Evolutionary conservation across 2,113 vertebrate species (phyloP).

Genomic region (Ia io): DNA sequence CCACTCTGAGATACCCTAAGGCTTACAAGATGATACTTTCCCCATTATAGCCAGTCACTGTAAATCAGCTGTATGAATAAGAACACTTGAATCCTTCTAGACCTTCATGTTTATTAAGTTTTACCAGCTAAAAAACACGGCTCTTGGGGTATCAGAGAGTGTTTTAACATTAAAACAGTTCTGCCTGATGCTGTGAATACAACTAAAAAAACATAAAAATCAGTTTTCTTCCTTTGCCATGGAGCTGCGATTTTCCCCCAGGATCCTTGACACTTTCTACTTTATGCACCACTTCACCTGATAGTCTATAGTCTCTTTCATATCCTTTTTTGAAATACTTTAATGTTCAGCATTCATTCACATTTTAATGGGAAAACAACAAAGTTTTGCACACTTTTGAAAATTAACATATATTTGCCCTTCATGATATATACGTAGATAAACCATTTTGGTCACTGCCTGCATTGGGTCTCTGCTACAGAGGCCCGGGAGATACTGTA

Average conservation of each 20-base stretch:
- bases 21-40: slow-evolving; percentile 73
- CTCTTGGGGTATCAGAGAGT: slow-evolving; percentile 55
- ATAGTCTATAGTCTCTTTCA: slow-evolving; percentile 27
- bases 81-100: slow-evolving; percentile 76
- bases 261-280: slow-evolving; percentile 44
- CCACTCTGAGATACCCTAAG: slow-evolving; percentile 63
- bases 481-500: slow-evolving; percentile 27
- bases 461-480: slow-evolving; percentile 61
- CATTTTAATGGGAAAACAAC: slow-evolving; percentile 56
- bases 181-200: slow-evolving; percentile 56
- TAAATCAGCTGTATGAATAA: slow-evolving; percentile 77
- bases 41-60: slow-evolving; percentile 70
- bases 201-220: slow-evolving; percentile 55
- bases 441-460: slow-evolving; percentile 54
- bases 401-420: slow-evolving; percentile 55
- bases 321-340: slow-evolving; percentile 53
- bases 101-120: slow-evolving; percentile 54
- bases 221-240: slow-evolving; percentile 55
- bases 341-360: slow-evolving; percentile 60
- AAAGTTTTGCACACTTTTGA: slow-evolving; percentile 58
- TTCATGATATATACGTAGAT: slow-evolving; percentile 31
- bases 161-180: slow-evolving; percentile 69
- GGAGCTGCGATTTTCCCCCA: slow-evolving; percentile 62
- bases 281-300: slow-evolving; percentile 55
- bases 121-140: slow-evolving; percentile 52